Evolutionary conservation across 2,888 invertebrate species (phyloP), one percentile per base, ranked within the genome.

Genomic region (Druceiella hillmani): DNA sequence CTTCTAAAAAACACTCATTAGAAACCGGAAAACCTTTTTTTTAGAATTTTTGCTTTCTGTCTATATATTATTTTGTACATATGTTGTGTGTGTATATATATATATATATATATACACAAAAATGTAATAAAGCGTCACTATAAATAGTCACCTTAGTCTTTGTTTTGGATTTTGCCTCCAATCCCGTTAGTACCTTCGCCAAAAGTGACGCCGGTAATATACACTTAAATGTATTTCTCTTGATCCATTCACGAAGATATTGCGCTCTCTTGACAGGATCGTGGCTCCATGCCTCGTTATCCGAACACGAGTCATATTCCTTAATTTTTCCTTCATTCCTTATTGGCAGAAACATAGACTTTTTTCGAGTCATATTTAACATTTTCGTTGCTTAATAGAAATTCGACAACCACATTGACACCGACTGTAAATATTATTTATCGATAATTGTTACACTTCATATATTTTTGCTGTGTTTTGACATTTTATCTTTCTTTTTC

Each of bases 211-310:
- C 47, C 27, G 67, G 60, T 36, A 69, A 46, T 12, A 62, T 44
- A 52, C 59, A 60, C 39, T 57, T 46, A 7, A 63, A 64, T 67
- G 65, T 64, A 43, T 66, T 61, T 46, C 54, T 45, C 50, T 58
- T 66, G 41, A 69, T 66, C 69, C 69, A 69, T 59, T 68, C 66
- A 53, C 57, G 62, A 32, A 71, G 62, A 45, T 69, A 62, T 10
- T 48, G 48, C 39, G 58, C 53, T 32, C 60, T 58, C 5, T 30
- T 47, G 26, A 47, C 43, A 12, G 42, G 37, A 51, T 72, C 67
- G 52, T 73, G 68, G 52, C 72, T 75, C 76, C 76, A 76, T 46
- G 76, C 74, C 48, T 75, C 61, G 22, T 72, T 45, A 52, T 76
- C 76, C 16, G 52, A 51, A 47, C 74, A 75, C 36, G 77, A 76